Conservation (phyloP, 2,113 vertebrate genomes). For the Rallus limicola region DNA sequence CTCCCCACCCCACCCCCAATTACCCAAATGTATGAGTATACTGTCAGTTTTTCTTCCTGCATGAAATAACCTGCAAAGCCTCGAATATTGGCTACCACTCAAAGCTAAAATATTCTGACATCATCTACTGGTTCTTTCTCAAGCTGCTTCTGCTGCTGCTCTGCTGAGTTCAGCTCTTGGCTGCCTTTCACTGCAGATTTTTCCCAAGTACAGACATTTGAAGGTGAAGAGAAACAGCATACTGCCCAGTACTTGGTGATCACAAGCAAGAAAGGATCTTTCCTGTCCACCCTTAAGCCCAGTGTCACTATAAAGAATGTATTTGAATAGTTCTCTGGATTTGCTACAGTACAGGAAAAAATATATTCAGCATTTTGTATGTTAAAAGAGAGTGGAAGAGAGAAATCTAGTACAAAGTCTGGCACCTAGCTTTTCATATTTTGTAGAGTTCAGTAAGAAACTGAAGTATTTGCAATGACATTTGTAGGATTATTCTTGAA, state of each 20-base stretch:
- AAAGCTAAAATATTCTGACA: conserved; percentile 60
- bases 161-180: conserved; percentile 51
- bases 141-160: conserved; percentile 32
- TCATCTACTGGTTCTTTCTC: conserved; percentile 32
- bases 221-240: conserved; percentile 4
- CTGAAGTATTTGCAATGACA: not conserved
- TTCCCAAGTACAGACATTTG: not conserved
- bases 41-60: not conserved
- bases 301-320: not conserved
- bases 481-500: not conserved
- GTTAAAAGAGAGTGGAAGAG: not conserved
- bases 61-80: not conserved
- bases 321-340: not conserved
- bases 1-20: too few species aligned
- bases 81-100: not conserved
- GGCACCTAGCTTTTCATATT: not conserved
- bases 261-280: not conserved
- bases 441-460: not conserved
- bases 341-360: not conserved
- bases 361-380: not conserved
- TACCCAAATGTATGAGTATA: not conserved
- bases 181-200: conserved; percentile 16
- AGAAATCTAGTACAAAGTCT: not conserved
- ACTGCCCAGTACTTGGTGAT: not conserved
- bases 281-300: not conserved